Conservation (phyloP, 2,797 vertebrate species). For the Lithobates pipiens region DNA sequence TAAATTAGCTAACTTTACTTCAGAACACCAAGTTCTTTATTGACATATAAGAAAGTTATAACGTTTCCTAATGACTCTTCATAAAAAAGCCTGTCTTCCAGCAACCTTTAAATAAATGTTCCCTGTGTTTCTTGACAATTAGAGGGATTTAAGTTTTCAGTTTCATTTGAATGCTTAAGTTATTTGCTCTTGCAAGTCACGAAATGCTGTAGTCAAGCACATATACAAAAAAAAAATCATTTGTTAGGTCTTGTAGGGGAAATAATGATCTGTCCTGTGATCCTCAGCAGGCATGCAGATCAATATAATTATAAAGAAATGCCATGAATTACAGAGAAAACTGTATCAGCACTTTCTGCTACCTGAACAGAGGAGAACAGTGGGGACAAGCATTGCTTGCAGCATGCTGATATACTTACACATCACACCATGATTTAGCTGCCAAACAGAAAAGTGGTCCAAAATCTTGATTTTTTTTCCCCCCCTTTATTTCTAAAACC, state of each 20-base stretch:
- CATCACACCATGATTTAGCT: constrained; percentile 36
- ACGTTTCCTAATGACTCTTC: constrained; percentile 42
- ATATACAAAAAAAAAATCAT: constrained; percentile 45
- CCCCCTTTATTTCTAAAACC: constrained; percentile 32
- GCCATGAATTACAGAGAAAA: constrained; percentile 52
- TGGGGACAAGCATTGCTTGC: constrained; percentile 44
- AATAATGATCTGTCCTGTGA: constrained; percentile 61
- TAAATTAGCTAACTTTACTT: constrained; percentile 33
- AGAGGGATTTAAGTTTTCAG: constrained; percentile 41
- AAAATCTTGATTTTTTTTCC: constrained; percentile 1
- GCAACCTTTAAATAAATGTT: constrained; percentile 21
- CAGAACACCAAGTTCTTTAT: constrained; percentile 41
- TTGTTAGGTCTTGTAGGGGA: constrained; percentile 54
- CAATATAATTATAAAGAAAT: constrained; percentile 59
- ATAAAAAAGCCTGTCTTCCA: constrained; percentile 43
- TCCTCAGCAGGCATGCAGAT: constrained; percentile 58
- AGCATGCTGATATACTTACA: constrained; percentile 51
- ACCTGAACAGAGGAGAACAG: constrained; percentile 45
- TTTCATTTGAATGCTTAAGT: constrained; percentile 36
- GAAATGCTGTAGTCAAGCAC: constrained; percentile 37
- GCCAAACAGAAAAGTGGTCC: constrained; percentile 31
- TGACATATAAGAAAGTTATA: constrained; percentile 38
- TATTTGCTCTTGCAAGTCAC: constrained; percentile 34
- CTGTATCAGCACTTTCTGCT: constrained; percentile 50
- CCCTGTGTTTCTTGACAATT: constrained; percentile 29